Conservation (phyloP, 1,140 invertebrate species). For the Pseudomyrmex concolor region DNA sequence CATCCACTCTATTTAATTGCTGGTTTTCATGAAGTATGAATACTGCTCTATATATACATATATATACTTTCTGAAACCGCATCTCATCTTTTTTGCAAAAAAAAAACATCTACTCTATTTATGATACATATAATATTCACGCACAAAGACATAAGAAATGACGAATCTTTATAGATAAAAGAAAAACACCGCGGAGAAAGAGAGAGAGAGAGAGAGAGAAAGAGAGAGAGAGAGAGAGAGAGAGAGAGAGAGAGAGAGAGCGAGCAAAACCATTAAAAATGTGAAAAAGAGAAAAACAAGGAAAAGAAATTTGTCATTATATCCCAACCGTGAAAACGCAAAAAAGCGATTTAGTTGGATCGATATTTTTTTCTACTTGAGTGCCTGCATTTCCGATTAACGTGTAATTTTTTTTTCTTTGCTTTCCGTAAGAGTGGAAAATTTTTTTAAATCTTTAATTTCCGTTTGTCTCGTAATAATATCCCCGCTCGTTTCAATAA, state of each 20-base stretch:
- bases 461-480: slow-evolving; percentile 41
- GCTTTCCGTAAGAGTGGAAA: slow-evolving; percentile 26
- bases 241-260: too few species aligned
- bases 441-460: slow-evolving; percentile 49
- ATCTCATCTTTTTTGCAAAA: background rate
- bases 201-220: too few species aligned
- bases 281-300: too few species aligned
- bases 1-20: slow-evolving; percentile 78
- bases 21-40: slow-evolving; percentile 65
- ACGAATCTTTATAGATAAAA: background rate
- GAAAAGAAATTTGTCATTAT: background rate
- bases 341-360: slow-evolving; percentile 18
- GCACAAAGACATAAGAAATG: background rate
- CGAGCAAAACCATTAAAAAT: too few species aligned
- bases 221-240: too few species aligned
- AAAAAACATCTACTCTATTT: slow-evolving; percentile 41
- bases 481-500: slow-evolving; percentile 7
- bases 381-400: background rate
- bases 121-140: background rate
- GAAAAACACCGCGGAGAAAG: background rate
- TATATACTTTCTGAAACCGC: background rate
- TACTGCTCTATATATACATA: too few species aligned
- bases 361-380: background rate
- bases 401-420: slow-evolving; percentile 11
- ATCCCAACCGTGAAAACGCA: background rate